Evolutionary conservation across 2,888 invertebrate genomes (phyloP), one percentile per base, ranked within the genome.

Genomic region (Phorcus lineatus): DNA sequence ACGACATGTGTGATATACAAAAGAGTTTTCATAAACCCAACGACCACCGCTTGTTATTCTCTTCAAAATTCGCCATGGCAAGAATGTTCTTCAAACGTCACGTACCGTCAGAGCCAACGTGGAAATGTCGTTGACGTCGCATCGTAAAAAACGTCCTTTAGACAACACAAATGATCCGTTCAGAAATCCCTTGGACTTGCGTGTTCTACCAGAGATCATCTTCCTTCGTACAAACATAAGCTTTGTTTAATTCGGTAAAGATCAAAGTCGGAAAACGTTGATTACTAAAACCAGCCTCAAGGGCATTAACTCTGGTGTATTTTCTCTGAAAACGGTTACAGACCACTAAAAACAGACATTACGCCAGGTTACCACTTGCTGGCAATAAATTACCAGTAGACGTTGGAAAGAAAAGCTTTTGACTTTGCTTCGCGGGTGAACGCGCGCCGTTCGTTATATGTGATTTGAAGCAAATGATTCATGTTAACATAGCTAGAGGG

Each of bases 401-500:
- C 62, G 62, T 62, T 62, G 28, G 62, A 24, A 62, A 62, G 62
- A 62, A 62, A 24, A 28, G 24, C 62, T 62, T 28, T 28, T 28
- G 62, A 47, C 28, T 62, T 62, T 28, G 62, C 62, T 62, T 74
- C 36, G 24, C 74, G 74, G 74, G 74, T 74, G 74, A 74, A 24
- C 24, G 16, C 47, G 19, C 40, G 24, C 17, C 74, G 52, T 74
- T 74, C 52, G 74, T 74, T 74, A 74, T 52, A 74, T 74, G 74
- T 74, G 74, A 74, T 74, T 74, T 74, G 74, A 74, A 24, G 22
- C 17, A 74, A 74, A 74, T 74, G 74, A 52, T 52, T 52, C 74
- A 74, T 74, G 74, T 74, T 52, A 74, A 74, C 19, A 52, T 52
- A 16, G 22, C 24, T 22, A 36, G 52, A 17, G 52, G 74, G 52